Evolutionary conservation across 2,888 invertebrate genomes (phyloP).

Genomic region (Aproaerema taeniolella): DNA sequence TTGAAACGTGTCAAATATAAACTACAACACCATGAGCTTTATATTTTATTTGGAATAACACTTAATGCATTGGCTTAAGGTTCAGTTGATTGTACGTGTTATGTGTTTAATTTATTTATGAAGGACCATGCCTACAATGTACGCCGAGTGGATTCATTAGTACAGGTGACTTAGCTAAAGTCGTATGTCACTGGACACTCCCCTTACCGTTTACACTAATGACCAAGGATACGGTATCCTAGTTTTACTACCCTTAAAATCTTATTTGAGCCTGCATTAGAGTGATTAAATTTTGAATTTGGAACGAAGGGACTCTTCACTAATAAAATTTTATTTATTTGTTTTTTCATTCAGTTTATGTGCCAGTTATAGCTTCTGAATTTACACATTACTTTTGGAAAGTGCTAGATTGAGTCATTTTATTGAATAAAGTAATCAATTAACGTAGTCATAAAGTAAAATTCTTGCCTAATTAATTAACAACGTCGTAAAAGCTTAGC

Average conservation of each 20-base stretch:
- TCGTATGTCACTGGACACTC: slow-evolving; percentile 51
- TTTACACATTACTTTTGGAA: not conserved
- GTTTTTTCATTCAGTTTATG: slow-evolving; percentile 17
- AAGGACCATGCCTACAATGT: slow-evolving; percentile 1
- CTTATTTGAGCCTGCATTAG: slow-evolving; percentile 48
- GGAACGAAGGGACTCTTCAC: slow-evolving; percentile 39
- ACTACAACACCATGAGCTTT: too few relatives aligned
- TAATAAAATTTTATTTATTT: slow-evolving; percentile 31
- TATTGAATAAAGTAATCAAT: not conserved
- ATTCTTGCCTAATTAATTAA: slow-evolving; percentile 36
- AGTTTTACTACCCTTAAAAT: slow-evolving; percentile 40
- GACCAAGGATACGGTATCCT: slow-evolving; percentile 20
- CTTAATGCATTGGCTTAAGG: too few relatives aligned
- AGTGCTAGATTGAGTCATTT: not conserved
- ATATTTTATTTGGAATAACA: too few relatives aligned
- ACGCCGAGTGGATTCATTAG: slow-evolving; percentile 56
- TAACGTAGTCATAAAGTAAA: slow-evolving; percentile 17
- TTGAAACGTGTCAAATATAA: slow-evolving; percentile 51
- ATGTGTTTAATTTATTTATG: slow-evolving; percentile 38
- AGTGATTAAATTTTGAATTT: slow-evolving; percentile 55
- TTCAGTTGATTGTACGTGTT: too few relatives aligned
- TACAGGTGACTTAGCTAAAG: slow-evolving; percentile 62
- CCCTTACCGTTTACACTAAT: slow-evolving; percentile 3
- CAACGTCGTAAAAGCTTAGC: slow-evolving; percentile 33
- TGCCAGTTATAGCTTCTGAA: not conserved